Conservation (phyloP, 1,140 invertebrate genomes). For the Platorchestia sp. region DNA sequence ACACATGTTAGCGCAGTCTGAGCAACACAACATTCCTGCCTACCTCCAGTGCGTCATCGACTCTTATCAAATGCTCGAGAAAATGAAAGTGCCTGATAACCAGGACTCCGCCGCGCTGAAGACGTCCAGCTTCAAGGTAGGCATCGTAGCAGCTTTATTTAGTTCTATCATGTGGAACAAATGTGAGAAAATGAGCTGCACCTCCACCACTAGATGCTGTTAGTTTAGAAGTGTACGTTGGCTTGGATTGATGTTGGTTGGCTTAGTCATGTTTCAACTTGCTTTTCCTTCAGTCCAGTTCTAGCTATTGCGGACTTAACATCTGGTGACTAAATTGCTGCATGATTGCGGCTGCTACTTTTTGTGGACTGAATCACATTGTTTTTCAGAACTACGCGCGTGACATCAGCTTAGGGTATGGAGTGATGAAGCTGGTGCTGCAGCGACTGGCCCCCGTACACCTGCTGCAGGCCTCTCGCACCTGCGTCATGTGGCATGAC, state of each 20-base stretch:
- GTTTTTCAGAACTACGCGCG: constrained; percentile 31
- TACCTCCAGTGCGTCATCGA: neutral
- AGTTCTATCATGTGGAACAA: too few species aligned
- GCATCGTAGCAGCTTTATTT: neutral
- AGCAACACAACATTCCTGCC: neutral
- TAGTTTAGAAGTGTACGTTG: too few species aligned
- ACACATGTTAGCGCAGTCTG: constrained; percentile 13
- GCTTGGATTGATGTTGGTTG: too few species aligned
- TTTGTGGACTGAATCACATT: neutral
- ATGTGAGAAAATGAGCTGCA: too few species aligned
- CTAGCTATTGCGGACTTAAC: too few species aligned
- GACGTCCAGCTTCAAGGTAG: neutral
- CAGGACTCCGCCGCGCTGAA: neutral
- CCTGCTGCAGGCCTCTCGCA: neutral
- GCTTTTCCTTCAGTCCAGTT: too few species aligned
- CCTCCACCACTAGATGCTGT: too few species aligned
- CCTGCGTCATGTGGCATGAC: constrained; percentile 42
- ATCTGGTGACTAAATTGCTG: too few species aligned
- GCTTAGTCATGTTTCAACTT: too few species aligned
- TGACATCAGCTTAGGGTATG: constrained; percentile 12
- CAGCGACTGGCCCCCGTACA: neutral
- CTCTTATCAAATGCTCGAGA: constrained; percentile 46
- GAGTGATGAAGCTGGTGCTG: neutral
- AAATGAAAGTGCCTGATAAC: constrained; percentile 30
- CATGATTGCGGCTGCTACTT: too few species aligned